Conservation (phyloP, 2,888 invertebrate genomes). For the Cryptocephalus primarius region DNA sequence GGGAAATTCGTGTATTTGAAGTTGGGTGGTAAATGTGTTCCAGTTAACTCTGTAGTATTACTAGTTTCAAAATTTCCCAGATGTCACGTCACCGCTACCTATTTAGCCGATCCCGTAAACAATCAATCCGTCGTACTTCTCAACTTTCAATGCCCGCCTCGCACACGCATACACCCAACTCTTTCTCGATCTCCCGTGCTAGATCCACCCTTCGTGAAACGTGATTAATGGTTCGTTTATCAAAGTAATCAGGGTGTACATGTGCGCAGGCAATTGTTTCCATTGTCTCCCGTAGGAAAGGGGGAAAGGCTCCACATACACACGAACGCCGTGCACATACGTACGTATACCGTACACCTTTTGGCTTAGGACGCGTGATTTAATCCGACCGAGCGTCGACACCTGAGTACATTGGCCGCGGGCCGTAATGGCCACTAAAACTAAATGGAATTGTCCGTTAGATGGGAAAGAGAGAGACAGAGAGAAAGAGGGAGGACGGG, state of each 20-base stretch:
- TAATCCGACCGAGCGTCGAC: conserved; percentile 37
- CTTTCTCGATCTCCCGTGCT: not conserved
- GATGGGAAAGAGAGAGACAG: not conserved
- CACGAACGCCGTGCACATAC: too few species aligned
- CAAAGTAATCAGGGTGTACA: conserved; percentile 35
- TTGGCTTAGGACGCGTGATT: conserved; percentile 31
- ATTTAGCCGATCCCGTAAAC: too few species aligned
- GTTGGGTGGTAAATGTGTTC: too few species aligned
- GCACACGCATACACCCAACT: too few species aligned
- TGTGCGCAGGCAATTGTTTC: conserved; percentile 28
- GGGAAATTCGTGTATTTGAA: too few species aligned
- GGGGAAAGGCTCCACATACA: not conserved
- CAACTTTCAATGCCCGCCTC: too few species aligned
- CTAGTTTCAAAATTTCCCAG: too few species aligned
- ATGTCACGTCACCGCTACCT: too few species aligned
- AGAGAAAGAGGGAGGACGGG: not conserved
- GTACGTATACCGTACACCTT: conserved; percentile 20
- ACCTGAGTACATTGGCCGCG: conserved; percentile 39
- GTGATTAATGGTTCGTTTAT: conserved; percentile 37
- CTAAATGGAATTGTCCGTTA: conserved; percentile 34
- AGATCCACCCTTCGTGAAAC: conserved; percentile 7
- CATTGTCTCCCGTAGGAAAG: conserved; percentile 20
- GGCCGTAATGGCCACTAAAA: conserved; percentile 37
- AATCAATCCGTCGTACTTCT: too few species aligned
- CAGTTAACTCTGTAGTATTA: too few species aligned